Conservation (phyloP, 2,113 vertebrate species). For the Pipra filicauda region DNA sequence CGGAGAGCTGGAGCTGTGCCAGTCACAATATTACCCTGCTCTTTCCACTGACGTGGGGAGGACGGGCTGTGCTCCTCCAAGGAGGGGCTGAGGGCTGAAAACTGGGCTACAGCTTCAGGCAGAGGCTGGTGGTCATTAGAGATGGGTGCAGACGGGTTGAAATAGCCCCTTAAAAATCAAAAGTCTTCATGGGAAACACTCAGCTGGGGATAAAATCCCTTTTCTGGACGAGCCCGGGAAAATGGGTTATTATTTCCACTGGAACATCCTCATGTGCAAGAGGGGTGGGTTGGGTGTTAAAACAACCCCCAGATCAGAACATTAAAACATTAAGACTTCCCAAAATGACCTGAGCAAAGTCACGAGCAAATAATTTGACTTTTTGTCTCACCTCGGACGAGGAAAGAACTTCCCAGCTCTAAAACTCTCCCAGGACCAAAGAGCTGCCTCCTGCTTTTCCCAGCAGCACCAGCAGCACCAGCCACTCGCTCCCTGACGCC, state of each 20-base stretch:
- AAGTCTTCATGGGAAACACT: background rate
- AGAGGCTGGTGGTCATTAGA: background rate
- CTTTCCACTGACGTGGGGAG: conserved; percentile 3
- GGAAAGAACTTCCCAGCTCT: background rate
- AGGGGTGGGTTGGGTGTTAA: background rate
- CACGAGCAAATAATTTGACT: background rate
- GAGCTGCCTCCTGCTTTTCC: background rate
- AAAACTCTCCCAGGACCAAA: background rate
- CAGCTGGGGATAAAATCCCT: background rate
- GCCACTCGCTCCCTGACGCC: accelerated
- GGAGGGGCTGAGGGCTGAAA: background rate
- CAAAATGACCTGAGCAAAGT: background rate
- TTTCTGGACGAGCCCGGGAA: background rate
- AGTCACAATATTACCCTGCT: conserved; percentile 43
- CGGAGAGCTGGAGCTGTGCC: background rate
- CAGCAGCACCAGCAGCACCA: background rate
- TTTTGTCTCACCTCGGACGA: background rate
- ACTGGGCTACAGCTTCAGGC: background rate
- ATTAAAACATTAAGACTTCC: background rate
- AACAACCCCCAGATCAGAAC: background rate
- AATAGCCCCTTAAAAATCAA: background rate
- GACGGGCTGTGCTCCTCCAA: background rate
- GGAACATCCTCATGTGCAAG: background rate
- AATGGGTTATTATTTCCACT: background rate
- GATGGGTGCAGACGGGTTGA: background rate